Percentiles rank a stretch among this genome's conserved stretches.
These are phyloP conservation scores for Trogon melanurus DNA, from an alignment of 2,113 vertebrate genomes.

Conservation along the genomic window DNA sequence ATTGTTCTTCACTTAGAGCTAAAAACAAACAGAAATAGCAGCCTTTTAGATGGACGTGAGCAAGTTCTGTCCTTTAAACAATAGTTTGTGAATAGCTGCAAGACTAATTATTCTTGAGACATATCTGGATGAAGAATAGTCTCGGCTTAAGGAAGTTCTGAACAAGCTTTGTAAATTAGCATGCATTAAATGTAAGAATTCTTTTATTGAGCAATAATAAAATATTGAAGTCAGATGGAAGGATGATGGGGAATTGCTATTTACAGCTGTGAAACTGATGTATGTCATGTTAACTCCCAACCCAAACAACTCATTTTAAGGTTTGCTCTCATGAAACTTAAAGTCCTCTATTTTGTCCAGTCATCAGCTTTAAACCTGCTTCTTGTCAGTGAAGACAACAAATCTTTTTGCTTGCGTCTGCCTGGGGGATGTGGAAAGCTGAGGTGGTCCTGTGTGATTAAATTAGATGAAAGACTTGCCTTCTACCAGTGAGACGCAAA, in stretches of 20 bases:
- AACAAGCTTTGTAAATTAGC: slow-evolving; percentile 43
- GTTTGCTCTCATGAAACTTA: slow-evolving; percentile 73
- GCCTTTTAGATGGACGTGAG: neutral
- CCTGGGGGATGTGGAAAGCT: slow-evolving; percentile 74
- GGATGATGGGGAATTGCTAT: slow-evolving; percentile 55
- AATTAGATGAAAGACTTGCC: slow-evolving; percentile 82
- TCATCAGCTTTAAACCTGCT: slow-evolving; percentile 78
- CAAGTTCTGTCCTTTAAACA: neutral
- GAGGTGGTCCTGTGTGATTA: slow-evolving; percentile 80
- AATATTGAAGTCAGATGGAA: slow-evolving; percentile 54
- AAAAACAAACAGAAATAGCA: neutral
- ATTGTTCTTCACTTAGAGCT: neutral
- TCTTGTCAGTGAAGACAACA: slow-evolving; percentile 79
- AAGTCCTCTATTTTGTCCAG: slow-evolving; percentile 72
- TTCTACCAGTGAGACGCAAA: slow-evolving; percentile 73
- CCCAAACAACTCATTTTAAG: slow-evolving; percentile 68
- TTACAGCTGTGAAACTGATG: slow-evolving; percentile 52
- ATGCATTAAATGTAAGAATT: slow-evolving; percentile 14
- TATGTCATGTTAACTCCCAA: slow-evolving; percentile 71
- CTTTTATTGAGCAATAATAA: slow-evolving; percentile 65
- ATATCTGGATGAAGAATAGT: neutral
- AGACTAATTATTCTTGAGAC: neutral
- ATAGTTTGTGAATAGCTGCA: neutral
- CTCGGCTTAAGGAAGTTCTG: slow-evolving; percentile 38
- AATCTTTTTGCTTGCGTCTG: slow-evolving; percentile 76